Base-by-base conservation (phyloP, 2,113 vertebrate species). In the Aphyosemion australe region DNA sequence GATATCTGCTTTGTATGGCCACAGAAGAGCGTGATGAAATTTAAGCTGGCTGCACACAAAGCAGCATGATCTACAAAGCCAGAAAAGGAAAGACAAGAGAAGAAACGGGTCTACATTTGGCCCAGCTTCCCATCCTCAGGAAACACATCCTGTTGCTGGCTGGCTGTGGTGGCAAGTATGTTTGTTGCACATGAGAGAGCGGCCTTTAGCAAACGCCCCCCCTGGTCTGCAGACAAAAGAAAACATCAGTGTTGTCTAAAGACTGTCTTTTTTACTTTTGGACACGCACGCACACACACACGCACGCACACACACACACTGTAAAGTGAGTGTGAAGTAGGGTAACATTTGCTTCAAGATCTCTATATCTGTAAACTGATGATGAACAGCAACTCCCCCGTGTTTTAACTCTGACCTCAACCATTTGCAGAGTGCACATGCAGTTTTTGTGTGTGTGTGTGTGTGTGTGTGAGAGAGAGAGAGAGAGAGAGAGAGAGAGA, bases 61-160 rank as follows among this genome's bases (percentile, higher is more conserved):
- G 76, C 67, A 76, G 76, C 69, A 39, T 82, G 83, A 87, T 89
- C 75, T 85, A 70, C 72, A 85, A 74, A 79, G 79, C 78, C 84
- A 80, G 71, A 88, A 88, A 87, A 87, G 84, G 83, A 85, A 81
- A 83, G 76, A 78, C 74, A 76, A 81, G 84, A 87, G 89, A 75
- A 82, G 69, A 68, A 90, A 78, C 89, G 83, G 84, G 78, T 79
- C 88, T 83, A 83, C 90, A 86, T 91, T 92, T 94, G 91, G 86
- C 89, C 85, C 49, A 86, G 88, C 82, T 80, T 86, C 87, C 86
- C 76, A 87, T 86, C 87, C 86, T 94, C 94, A 97, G 96, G 97
- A 99, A 98, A 94, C 91, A 91, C 94, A 96, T 98, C 96, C 97
- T 98, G 96, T 95, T 93, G 88, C 93, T 92, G 91, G 93, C 92